Percentiles rank a stretch among this genome's conserved stretches.
Evolutionary conservation across 2,113 vertebrate genomes (phyloP).

Genomic region (Megalops atlanticus): DNA sequence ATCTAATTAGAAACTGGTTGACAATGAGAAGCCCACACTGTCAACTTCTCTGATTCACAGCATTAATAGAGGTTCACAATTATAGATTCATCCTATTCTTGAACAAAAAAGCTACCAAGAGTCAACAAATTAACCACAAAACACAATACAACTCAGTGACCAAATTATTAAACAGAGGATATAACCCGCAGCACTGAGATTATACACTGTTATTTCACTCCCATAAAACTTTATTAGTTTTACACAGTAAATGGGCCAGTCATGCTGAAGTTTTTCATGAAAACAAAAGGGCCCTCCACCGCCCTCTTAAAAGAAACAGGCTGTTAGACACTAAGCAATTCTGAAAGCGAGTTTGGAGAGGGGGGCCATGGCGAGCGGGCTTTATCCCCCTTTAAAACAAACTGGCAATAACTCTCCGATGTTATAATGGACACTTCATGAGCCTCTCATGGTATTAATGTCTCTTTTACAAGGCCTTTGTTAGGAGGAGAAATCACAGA

Average conservation of each 20-base stretch:
- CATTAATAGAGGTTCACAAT: no score
- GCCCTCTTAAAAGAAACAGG: constrained; percentile 32
- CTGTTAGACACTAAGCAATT: constrained; percentile 35
- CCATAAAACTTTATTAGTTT: constrained; percentile 42
- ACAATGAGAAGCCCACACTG: neutral
- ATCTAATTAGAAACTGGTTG: neutral
- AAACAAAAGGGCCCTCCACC: constrained; percentile 32
- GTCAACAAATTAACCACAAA: neutral
- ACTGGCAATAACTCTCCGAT: constrained; percentile 39
- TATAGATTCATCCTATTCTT: neutral
- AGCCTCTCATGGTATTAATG: constrained; percentile 11
- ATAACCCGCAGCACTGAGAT: neutral
- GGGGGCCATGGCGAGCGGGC: constrained; percentile 8
- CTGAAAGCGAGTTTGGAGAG: constrained; percentile 33
- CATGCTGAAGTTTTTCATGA: constrained; percentile 40
- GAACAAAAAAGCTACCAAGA: neutral
- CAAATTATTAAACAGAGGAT: constrained; percentile 15
- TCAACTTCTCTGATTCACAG: no score
- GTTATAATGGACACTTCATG: constrained; percentile 33
- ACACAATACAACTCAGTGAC: neutral
- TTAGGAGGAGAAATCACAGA: constrained; percentile 11
- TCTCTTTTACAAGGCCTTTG: constrained; percentile 27
- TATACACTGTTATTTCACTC: constrained; percentile 26
- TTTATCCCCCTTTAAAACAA: constrained; percentile 42
- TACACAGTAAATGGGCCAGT: constrained; percentile 48